phyloP scores from a whole-genome alignment of 2,113 vertebrate genomes.

The Elaphurus davidianus region DNA sequence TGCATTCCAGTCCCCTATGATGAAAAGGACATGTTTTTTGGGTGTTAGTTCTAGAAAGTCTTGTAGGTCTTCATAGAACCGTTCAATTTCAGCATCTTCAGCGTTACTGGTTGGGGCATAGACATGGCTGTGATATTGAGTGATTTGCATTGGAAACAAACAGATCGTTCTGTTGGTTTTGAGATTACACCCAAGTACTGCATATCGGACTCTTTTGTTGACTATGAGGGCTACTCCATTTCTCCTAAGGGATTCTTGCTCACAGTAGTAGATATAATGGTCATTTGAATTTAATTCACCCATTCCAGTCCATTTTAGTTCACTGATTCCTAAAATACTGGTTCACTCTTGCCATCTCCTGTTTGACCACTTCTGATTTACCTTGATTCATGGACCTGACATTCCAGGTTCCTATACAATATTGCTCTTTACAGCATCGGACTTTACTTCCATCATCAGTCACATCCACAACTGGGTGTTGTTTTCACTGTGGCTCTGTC shows the following conservation, averaged over 20 bases:
- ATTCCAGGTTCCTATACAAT: background rate
- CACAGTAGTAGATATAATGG: background rate
- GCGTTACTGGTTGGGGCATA: background rate
- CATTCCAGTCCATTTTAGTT: background rate
- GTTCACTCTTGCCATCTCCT: background rate
- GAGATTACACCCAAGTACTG: background rate
- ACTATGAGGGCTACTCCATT: background rate
- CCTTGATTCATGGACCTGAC: background rate
- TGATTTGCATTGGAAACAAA: background rate
- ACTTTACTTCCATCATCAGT: background rate
- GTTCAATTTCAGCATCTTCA: rapidly evolving
- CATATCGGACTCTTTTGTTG: background rate
- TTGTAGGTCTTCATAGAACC: background rate
- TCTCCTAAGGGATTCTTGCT: background rate
- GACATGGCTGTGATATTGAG: background rate
- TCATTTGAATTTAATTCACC: background rate
- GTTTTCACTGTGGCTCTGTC: background rate
- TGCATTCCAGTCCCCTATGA: background rate
- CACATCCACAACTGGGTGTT: background rate
- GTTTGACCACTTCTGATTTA: background rate
- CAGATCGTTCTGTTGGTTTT: background rate
- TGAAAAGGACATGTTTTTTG: background rate
- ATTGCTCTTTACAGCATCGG: background rate
- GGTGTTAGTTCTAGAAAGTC: background rate
- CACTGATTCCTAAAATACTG: background rate